phyloP scores from a whole-genome alignment of 2,888 invertebrate species.

The Nephrotoma appendiculata region DNA sequence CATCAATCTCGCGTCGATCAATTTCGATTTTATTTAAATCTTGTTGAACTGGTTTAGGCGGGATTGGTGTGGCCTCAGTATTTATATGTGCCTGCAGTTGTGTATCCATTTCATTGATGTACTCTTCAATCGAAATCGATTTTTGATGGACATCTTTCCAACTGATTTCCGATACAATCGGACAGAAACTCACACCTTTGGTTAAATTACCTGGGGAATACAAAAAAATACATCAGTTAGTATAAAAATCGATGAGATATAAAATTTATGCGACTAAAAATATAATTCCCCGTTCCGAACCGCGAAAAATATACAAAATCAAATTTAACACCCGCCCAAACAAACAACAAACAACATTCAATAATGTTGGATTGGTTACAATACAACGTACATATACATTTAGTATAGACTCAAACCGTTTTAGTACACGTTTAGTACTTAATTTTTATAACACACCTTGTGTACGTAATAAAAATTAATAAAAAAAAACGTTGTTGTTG shows the following conservation, averaged over 20 bases:
- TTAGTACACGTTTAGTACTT: not conserved
- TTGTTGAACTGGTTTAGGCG: not conserved
- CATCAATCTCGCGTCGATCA: not conserved
- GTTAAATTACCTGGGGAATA: not conserved
- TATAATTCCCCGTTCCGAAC: not conserved
- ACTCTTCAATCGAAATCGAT: slow-evolving; percentile 32
- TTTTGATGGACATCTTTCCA: slow-evolving; percentile 44
- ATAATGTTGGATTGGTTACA: not conserved
- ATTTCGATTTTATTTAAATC: not conserved
- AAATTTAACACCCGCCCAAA: not conserved
- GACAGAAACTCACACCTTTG: slow-evolving; percentile 63
- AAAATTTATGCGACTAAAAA: not conserved
- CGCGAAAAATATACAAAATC: too few relatives aligned
- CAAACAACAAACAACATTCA: not conserved
- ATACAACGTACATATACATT: not conserved
- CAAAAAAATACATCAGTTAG: not conserved
- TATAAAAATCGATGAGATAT: not conserved
- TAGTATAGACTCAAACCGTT: not conserved
- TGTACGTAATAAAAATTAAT: not conserved
- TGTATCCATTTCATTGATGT: not conserved
- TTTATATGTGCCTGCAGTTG: not conserved
- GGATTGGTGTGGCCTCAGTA: not conserved
- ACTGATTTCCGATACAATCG: slow-evolving; percentile 64
- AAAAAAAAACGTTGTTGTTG: not conserved
- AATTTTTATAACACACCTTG: not conserved